Evolutionary conservation across 92 coral and sea anemone species (phyloP), one percentile per base, ranked within the genome.

Genomic region (Porites rus): DNA sequence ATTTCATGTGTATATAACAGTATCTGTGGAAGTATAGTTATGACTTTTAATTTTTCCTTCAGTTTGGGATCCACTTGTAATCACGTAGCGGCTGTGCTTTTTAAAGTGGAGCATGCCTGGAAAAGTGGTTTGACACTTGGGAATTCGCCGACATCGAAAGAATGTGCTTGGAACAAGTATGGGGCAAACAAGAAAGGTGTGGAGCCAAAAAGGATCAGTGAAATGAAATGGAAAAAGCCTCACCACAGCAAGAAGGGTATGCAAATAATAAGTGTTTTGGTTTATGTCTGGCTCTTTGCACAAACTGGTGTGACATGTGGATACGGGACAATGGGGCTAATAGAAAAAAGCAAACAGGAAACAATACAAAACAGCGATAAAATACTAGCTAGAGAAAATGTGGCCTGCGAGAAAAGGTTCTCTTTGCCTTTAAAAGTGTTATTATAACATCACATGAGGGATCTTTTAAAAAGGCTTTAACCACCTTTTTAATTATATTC

Each of bases 21-120:
- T 58, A 62, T 54, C 69, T 82, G 59, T 82, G 74, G 86, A 69
- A 70, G 43, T 82, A 82, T 31, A 72, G 21, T 20, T 72, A 43
- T 72, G 77, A 16, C 69, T 22, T 69, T 69, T 63, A n/a, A 24
- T 54, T 72, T 43, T 74, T 59, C 54, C 78, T 71, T 85, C 62
- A 78, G 89, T 52, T 77, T 89, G 79, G 93, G 92, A 12, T 88
- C 92, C 52, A 91, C 86, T 51, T 88, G 92, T 75, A 88, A 88
- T 75, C 94, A 91, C 70, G 86, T 88, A 52, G 94, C 94, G 28
- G 92, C 94, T 18, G 92, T 89, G 14, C 80, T 89, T 21, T 89
- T 89, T 60, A 92, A 92, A 79, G 90, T 92, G 50, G 93, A 92
- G 76, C 74, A 89, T 84, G 90, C 92, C 12, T 84, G 92, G 94